A percentile compares a stretch with the other conserved stretches of the same genome.
These are phyloP conservation scores for Callithrix jacchus DNA, from an alignment of 2,113 vertebrate species.

Conservation along the genomic window DNA sequence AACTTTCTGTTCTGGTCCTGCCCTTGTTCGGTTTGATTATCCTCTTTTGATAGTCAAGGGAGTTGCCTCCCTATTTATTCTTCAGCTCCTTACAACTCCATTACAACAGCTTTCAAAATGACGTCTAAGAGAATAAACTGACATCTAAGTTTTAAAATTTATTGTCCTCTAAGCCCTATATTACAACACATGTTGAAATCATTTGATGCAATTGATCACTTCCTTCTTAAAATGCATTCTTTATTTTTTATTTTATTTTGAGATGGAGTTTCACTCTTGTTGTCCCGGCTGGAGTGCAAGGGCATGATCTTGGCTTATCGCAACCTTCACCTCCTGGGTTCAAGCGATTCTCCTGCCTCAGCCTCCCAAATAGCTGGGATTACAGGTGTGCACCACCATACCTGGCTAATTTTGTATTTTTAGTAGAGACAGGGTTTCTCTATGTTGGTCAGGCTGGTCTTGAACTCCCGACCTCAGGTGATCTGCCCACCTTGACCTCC, in stretches of 20 bases:
- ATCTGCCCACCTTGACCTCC: too few relatives aligned
- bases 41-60: neutral
- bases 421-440: too few relatives aligned
- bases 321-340: too few relatives aligned
- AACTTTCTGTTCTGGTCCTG: neutral
- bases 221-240: constrained; percentile 22
- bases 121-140: neutral
- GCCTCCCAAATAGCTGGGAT: too few relatives aligned
- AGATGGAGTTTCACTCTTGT: too few relatives aligned
- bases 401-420: too few relatives aligned
- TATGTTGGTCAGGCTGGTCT: too few relatives aligned
- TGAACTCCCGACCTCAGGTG: too few relatives aligned
- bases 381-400: too few relatives aligned
- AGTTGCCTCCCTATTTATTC: neutral
- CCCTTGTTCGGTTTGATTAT: neutral
- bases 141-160: neutral
- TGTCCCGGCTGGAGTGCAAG: too few relatives aligned
- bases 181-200: neutral
- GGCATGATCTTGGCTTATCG: too few relatives aligned
- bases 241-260: neutral
- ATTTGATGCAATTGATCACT: neutral
- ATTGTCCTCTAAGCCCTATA: neutral
- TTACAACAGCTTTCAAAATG: neutral
- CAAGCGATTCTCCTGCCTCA: too few relatives aligned
- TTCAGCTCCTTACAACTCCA: neutral